Base-by-base conservation (phyloP, 2,888 invertebrate genomes). In the Xestia xanthographa region DNA sequence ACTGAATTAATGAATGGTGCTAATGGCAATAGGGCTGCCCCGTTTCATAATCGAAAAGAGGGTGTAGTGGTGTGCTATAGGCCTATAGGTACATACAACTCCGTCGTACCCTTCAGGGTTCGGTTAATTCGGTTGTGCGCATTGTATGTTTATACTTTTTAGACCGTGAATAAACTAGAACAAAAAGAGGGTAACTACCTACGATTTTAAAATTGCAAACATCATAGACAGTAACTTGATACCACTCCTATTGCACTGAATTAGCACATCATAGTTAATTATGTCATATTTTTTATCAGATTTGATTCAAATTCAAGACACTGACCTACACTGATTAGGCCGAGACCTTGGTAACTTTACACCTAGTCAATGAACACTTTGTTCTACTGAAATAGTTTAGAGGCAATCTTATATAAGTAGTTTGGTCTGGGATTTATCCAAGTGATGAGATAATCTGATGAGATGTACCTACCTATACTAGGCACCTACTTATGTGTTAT, bases 281-380 rank as follows among this genome's bases (percentile, higher is more conserved):
- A 41, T 43, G 26, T 63, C 62, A 72, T 34, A 53, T 58, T 75
- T 74, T 43, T 66, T 58, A 29, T 29, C n/a, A 41, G 53, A 66
- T 73, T 60, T 62, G 20, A 62, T 68, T 50, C 12, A 66, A 69
- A 65, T 65, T 62, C 20, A 22, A 63, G 48, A 65, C 29, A 65
- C 17, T 56, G 5, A 48, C 14, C n/a, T 56, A 14, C 26, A 2
- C 38, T 48, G 38, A 60, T 34, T n/a, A 29, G 53, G 20, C 66
- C n/a, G 14, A 45, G 66, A 56, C 80, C 78, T 80, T 79, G 78
- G 81, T 80, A 79, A 72, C 41, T 62, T 62, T 38, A 79, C 34
- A 80, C 70, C 43, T 22, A 41, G 29, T 79, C 45, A 80, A 80
- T 72, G 81, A 72, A 34, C 53, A 66, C 73, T 72, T 72, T 66